Base-by-base conservation (phyloP, 1,140 invertebrate genomes). In the Hermetia illucens region DNA sequence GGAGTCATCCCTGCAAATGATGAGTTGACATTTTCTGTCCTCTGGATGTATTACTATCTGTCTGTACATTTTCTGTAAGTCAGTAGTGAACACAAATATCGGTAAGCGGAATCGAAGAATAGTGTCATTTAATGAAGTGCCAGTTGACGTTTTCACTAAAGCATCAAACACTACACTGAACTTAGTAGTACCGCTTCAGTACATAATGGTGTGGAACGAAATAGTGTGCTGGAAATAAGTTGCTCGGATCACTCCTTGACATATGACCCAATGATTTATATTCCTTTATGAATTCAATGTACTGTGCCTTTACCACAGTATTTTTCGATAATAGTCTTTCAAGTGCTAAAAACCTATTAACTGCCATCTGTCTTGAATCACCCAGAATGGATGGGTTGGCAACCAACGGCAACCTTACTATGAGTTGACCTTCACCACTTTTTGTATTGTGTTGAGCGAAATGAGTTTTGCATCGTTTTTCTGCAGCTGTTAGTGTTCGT, bases 51-150 rank as follows among this genome's bases (percentile, higher is more conserved):
- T n/a, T n/a, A n/a, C n/a, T n/a, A n/a, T n/a, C n/a, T n/a, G n/a
- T n/a, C n/a, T n/a, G n/a, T n/a, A n/a, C n/a, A n/a, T n/a, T n/a
- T n/a, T n/a, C n/a, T n/a, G n/a, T n/a, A n/a, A n/a, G n/a, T n/a
- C n/a, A n/a, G n/a, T n/a, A n/a, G n/a, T n/a, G n/a, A n/a, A n/a
- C n/a, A n/a, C n/a, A n/a, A n/a, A n/a, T n/a, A n/a, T n/a, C n/a
- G n/a, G n/a, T n/a, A n/a, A n/a, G n/a, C n/a, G n/a, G n/a, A n/a
- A n/a, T n/a, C n/a, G n/a, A n/a, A n/a, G n/a, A n/a, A n/a, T n/a
- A 8, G 49, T 44, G 34, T 62, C 49, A 44, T 63, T 62, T 21
- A 63, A 38, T 3, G 52, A 58, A 6, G 47, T 21, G 29, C 52
- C 53, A 13, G 37, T 43, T 15, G 40, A 31, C 5, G 51, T 44